Percentiles rank a stretch among this genome's conserved stretches.
Conservation (phyloP, 2,888 invertebrate species). For the Sicus ferrugineus region DNA sequence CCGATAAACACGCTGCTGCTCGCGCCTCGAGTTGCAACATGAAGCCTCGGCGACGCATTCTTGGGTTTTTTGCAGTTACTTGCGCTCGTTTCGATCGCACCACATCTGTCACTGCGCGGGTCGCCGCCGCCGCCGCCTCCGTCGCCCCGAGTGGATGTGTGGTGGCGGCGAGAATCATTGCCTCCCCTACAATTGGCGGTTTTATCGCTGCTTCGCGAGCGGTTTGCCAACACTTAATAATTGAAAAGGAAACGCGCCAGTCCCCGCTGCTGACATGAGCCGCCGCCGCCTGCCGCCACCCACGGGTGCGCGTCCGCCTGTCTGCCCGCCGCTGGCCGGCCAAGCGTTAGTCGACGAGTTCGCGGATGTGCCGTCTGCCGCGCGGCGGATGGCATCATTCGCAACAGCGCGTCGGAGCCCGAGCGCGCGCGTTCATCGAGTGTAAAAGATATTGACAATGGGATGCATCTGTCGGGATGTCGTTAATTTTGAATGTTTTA, state of each 20-base stretch:
- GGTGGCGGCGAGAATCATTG: conserved; percentile 32
- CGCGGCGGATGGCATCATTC: conserved; percentile 57
- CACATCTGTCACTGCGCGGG: too few species aligned
- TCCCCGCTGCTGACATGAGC: conserved; percentile 18
- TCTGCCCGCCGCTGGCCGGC: conserved; percentile 40
- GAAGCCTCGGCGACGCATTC: conserved; percentile 19
- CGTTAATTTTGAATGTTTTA: conserved; percentile 61
- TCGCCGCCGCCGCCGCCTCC: not conserved
- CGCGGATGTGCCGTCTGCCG: conserved; percentile 49
- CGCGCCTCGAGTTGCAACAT: too few species aligned
- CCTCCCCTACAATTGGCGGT: conserved; percentile 26
- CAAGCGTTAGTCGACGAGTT: conserved; percentile 59
- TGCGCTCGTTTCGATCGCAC: conserved; percentile 27
- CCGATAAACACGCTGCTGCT: conserved; percentile 19
- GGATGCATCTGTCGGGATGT: conserved; percentile 60
- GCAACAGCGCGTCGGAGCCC: conserved; percentile 41
- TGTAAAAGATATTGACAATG: conserved; percentile 60
- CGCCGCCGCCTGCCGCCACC: not conserved
- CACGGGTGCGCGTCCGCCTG: not conserved
- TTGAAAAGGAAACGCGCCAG: conserved; percentile 38
- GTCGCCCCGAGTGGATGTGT: too few species aligned
- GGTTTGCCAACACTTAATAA: conserved; percentile 41
- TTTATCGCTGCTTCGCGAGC: conserved; percentile 34
- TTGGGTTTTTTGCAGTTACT: conserved; percentile 9
- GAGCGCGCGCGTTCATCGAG: conserved; percentile 37